A percentile compares a stretch with the other conserved stretches of the same genome.
phyloP scores from a whole-genome alignment of 2,888 invertebrate species.

The Chalcosyrphus nemorum region DNA sequence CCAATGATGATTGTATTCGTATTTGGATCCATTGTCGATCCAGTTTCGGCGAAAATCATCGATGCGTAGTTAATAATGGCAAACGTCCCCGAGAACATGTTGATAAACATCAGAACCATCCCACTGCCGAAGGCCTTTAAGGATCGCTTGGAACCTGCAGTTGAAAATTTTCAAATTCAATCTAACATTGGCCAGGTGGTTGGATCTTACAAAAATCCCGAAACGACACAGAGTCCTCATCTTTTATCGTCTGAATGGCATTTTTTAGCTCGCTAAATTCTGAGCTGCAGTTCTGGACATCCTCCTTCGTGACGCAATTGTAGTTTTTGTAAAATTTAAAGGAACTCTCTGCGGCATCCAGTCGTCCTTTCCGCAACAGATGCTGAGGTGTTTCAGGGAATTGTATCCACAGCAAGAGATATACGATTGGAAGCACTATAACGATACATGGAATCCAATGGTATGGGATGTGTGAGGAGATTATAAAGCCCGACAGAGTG shows the following conservation, averaged over 20 bases:
- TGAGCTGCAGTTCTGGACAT: conserved; percentile 68
- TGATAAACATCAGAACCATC: conserved; percentile 75
- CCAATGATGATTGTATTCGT: conserved; percentile 79
- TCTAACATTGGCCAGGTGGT: no score
- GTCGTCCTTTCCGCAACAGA: conserved; percentile 74
- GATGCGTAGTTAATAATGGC: conserved; percentile 80
- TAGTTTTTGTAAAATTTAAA: conserved; percentile 78
- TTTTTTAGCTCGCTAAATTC: conserved; percentile 76
- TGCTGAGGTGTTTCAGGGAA: conserved; percentile 79
- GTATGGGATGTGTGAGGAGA: conserved; percentile 78
- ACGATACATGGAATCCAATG: conserved; percentile 77
- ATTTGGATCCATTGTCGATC: conserved; percentile 77
- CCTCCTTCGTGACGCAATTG: conserved; percentile 71
- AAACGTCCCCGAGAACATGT: conserved; percentile 78
- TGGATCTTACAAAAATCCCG: conserved; percentile 78
- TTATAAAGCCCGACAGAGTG: conserved; percentile 77
- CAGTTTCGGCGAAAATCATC: conserved; percentile 77
- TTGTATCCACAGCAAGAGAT: conserved; percentile 74
- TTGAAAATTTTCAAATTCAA: no score
- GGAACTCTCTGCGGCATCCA: conserved; percentile 76
- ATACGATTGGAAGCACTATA: conserved; percentile 77
- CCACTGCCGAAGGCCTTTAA: conserved; percentile 76
- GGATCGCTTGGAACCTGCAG: conserved; percentile 76
- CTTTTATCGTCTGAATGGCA: conserved; percentile 72
- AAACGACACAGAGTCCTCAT: conserved; percentile 59